These are phyloP conservation scores for Daphoenositta chrysoptera DNA, from an alignment of 2,113 vertebrate genomes.

Conservation along the genomic window DNA sequence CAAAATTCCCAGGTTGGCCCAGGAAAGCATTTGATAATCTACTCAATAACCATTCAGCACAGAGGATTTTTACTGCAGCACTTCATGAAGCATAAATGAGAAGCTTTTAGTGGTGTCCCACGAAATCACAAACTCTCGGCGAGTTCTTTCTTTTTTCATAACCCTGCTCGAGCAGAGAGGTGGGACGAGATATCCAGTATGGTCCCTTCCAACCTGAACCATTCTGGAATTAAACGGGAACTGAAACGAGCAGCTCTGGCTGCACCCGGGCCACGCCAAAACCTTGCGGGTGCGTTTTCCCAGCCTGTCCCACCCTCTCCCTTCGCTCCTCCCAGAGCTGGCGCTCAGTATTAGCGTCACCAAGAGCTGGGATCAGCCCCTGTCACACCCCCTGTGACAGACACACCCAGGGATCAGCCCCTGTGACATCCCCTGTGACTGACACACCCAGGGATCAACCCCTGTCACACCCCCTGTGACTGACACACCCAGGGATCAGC, in stretches of 20 bases:
- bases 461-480: neutral
- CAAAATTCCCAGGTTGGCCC: neutral
- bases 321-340: neutral
- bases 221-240: neutral
- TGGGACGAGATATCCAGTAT: accelerated
- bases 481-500: neutral
- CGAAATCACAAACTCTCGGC: neutral
- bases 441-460: accelerated
- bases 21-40: too few relatives aligned
- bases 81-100: accelerated
- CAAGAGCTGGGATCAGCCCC: neutral
- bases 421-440: neutral
- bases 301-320: neutral
- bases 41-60: neutral
- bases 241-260: neutral
- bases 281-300: accelerated
- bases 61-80: neutral
- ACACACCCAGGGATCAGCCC: neutral
- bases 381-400: neutral
- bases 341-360: neutral
- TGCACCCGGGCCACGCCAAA: neutral
- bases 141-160: neutral
- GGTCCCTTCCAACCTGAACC: neutral
- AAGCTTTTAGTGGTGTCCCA: neutral
- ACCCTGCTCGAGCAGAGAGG: neutral